A percentile compares a stretch with the other conserved stretches of the same genome.
Evolutionary conservation across 2,888 invertebrate species (phyloP).

Genomic region (Escarpia spicata): DNA sequence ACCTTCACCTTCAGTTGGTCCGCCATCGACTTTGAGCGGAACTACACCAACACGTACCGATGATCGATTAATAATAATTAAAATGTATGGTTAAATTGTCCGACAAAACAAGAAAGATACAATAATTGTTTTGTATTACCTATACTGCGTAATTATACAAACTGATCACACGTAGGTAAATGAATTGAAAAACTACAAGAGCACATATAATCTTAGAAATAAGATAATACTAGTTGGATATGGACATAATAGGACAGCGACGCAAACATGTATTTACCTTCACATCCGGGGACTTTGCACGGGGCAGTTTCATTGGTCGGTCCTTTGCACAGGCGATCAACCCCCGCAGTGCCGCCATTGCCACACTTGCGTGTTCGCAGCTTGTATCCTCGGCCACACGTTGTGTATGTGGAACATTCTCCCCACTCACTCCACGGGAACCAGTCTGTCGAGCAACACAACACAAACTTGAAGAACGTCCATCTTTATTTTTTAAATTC

Average conservation of each 20-base stretch:
- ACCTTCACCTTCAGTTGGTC: slow-evolving; percentile 34
- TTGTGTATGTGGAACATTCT: slow-evolving; percentile 50
- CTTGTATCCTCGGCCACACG: slow-evolving; percentile 56
- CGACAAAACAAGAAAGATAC: background rate
- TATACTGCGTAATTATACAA: background rate
- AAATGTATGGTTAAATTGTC: background rate
- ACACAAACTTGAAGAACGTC: background rate
- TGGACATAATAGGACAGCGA: background rate
- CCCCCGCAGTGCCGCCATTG: slow-evolving; percentile 43
- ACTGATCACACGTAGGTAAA: background rate
- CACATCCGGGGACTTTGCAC: slow-evolving; percentile 37
- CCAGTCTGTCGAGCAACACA: slow-evolving; percentile 49
- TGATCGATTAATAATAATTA: background rate
- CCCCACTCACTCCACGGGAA: slow-evolving; percentile 57
- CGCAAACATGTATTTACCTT: slow-evolving; percentile 33
- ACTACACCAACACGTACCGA: slow-evolving; percentile 22
- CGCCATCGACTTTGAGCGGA: slow-evolving; percentile 30
- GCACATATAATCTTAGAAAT: background rate
- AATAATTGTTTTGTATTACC: background rate
- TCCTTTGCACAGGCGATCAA: slow-evolving; percentile 40
- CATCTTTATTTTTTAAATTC: background rate
- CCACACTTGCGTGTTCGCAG: slow-evolving; percentile 51
- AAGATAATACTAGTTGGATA: background rate
- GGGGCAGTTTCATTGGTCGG: slow-evolving; percentile 37
- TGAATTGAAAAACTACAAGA: background rate